These are phyloP conservation scores for Pocillopora grandis DNA, from an alignment of 92 coral and sea anemone species.

Conservation along the genomic window DNA sequence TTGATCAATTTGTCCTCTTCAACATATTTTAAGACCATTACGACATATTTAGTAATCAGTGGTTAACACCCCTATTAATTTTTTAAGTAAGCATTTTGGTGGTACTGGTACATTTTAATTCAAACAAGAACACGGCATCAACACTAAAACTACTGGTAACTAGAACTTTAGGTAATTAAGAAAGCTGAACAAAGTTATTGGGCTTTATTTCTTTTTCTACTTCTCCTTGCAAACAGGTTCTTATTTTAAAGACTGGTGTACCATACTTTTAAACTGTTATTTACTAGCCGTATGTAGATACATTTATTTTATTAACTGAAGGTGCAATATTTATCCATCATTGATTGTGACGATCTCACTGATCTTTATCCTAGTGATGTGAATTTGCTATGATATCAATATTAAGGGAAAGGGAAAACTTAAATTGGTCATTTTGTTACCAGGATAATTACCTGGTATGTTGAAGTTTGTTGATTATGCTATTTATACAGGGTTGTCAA, in stretches of 20 bases:
- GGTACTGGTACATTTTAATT: too few relatives aligned
- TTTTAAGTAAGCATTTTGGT: too few relatives aligned
- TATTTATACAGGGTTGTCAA: too few relatives aligned
- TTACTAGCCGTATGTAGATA: slow-evolving; percentile 18
- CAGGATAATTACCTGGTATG: too few relatives aligned
- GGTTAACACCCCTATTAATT: too few relatives aligned
- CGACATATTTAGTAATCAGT: too few relatives aligned
- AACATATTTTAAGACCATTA: too few relatives aligned
- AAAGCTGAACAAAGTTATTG: background rate
- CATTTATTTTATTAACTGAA: slow-evolving; percentile 24
- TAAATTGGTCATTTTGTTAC: too few relatives aligned
- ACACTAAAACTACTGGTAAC: background rate
- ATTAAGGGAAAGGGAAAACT: background rate
- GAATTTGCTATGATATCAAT: background rate
- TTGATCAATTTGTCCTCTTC: background rate
- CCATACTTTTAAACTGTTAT: background rate
- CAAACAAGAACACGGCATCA: too few relatives aligned
- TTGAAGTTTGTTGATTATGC: too few relatives aligned
- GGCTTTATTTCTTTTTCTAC: background rate
- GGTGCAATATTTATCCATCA: slow-evolving; percentile 17
- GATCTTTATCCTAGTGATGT: background rate
- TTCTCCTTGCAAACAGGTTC: background rate
- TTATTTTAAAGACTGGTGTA: background rate
- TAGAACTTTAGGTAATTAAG: background rate
- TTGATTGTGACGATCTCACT: background rate